Base-by-base conservation (phyloP, 2,888 invertebrate species). In the Leucozona laternaria region DNA sequence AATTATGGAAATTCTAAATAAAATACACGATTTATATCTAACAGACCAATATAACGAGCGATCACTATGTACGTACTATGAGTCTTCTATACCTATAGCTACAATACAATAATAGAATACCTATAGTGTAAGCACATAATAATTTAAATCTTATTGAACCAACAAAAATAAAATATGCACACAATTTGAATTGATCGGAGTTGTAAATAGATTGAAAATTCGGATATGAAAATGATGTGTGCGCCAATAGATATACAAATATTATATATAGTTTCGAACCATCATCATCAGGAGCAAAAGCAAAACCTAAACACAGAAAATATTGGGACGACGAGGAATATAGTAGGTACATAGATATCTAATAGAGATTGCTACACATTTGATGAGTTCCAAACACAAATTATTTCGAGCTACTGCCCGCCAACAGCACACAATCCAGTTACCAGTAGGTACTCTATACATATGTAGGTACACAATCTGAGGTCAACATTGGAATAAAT, bases 401-500 rank as follows among this genome's bases (percentile, higher is more conserved):
- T 72, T 68, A 55, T 72, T 68, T 50, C n/a, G 64, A 57, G 78
- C 66, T 53, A 66, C 68, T 68, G 53, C 22, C 28, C 83, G 64
- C 37, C 75, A 79, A 64, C 71, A 77, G 8, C 62, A 83, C 25
- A 48, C 25, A 20, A 43, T 20, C 58, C 28, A 64, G 43, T 43
- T 11, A 45, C 15, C 22, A 22, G 40, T 40, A 60, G 8, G 3
- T 17, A 15, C 2, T 7, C 10, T 20, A 20, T 55, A 73, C 8
- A 43, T 2, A 25, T 25, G 25, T 25, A 25, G 8, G 31, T 31
- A 48, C 76, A 77, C 79, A 77, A 76, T 76, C 84, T 58, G 76
- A 80, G 84, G 84, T 85, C 84, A 80, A 70, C 72, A 48, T 73
- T 81, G 72, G 81, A 85, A 85, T 85, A 80, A 80, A 81, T 85